Evolutionary conservation across 2,888 invertebrate genomes (phyloP), one percentile per base, ranked within the genome.

Genomic region (Synergus umbraculus): DNA sequence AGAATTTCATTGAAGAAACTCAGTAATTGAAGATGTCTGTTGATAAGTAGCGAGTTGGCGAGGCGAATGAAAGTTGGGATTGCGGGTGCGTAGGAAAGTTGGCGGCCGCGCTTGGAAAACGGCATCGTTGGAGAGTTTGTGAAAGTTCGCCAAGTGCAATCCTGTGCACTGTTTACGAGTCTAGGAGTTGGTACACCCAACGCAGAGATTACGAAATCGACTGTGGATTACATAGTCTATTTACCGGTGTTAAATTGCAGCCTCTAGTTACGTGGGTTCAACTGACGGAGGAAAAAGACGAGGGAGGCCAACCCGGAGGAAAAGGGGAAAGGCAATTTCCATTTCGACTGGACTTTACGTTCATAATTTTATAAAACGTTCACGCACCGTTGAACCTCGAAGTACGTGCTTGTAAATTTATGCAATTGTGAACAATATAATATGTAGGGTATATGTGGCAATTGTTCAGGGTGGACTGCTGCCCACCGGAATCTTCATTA

Each of bases 131-230:
- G 73, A 69, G 13, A 69, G 79, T 77, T 77, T 78, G 76, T 76
- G 76, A 79, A 79, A 79, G 79, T 79, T 76, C 66, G 58, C 29
- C 67, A 46, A 76, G 67, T 54, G 76, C 60, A 41, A 79, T 79
- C 67, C 37, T 22, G 73, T 73, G 73, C 73, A 73, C 37, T 73
- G 73, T 73, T 54, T 73, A 54, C 54, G 54, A 73, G 37, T 73
- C 73, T 73, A 73, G 37, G 73, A 73, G 73, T 73, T 54, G 73
- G 73, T 73, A 73, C 54, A 73, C 73, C 73, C 54, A 73, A 73
- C 73, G 73, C 37, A 73, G 49, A n/a, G n/a, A 73, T 73, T 73
- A n/a, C 29, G 54, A 49, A 73, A 73, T 73, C 3, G 4, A 66
- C 44, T 18, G 44, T 44, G 66, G 43, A 43, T 66, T 66, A 66